Percentiles rank a stretch among this genome's conserved stretches.
Evolutionary conservation across 2,797 vertebrate species (phyloP).

Genomic region (Pantherophis vulpinus): DNA sequence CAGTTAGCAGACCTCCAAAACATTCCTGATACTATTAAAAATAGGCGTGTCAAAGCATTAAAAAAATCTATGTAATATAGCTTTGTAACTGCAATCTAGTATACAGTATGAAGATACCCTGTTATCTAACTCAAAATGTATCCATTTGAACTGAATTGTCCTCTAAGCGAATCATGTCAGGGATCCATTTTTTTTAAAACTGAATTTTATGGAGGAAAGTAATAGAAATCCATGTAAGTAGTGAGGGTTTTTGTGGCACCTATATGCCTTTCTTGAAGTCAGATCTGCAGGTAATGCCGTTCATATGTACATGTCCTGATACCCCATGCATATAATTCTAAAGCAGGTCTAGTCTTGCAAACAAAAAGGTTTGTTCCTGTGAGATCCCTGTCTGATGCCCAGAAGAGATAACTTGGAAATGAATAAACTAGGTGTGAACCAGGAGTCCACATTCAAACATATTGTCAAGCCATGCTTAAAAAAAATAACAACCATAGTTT

Average conservation of each 20-base stretch:
- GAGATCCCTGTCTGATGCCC: background rate
- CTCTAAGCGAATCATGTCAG: background rate
- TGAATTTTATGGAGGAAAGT: background rate
- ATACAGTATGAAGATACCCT: slow-evolving; percentile 1
- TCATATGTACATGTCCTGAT: background rate
- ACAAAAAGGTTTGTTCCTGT: background rate
- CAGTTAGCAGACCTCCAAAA: slow-evolving; percentile 26
- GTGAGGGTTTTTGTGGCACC: background rate
- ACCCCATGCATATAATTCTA: background rate
- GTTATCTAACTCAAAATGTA: slow-evolving; percentile 19
- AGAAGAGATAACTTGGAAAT: background rate
- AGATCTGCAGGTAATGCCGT: background rate
- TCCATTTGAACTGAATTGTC: slow-evolving; percentile 17
- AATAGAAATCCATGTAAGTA: background rate
- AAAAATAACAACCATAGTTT: background rate
- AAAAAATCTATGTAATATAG: slow-evolving; percentile 16
- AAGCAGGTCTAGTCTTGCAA: background rate
- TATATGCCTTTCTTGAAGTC: background rate
- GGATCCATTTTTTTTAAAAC: background rate
- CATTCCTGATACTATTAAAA: slow-evolving; percentile 43
- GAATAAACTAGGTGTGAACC: background rate
- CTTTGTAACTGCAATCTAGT: slow-evolving; percentile 19
- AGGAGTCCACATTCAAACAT: background rate
- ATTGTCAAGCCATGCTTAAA: background rate
- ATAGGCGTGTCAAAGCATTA: slow-evolving; percentile 1